Base-by-base conservation (phyloP, 2,888 invertebrate species). In the Sipha maydis region DNA sequence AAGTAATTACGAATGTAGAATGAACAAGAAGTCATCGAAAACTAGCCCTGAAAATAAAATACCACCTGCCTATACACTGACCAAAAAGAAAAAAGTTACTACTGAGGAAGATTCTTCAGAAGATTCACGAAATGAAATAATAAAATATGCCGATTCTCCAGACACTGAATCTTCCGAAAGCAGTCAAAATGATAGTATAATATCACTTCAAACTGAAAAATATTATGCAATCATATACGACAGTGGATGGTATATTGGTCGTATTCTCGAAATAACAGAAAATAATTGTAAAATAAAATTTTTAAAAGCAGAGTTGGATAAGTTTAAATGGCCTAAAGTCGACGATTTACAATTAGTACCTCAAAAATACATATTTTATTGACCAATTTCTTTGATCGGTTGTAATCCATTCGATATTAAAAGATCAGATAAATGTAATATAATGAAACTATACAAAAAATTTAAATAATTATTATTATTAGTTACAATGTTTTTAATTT, bases 361-460 rank as follows among this genome's bases (percentile, higher is more conserved):
- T 76, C 75, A 76, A 76, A 25, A 76, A 76, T 76, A 41, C 41
- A 76, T 76, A 76, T 41, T 76, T 76, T 76, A 41, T 76, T 21
- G 75, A 76, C 75, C 38, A 76, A 41, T 76, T 76, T 41, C 75
- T n/a, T 38, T 38, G 38, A 38, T 76, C 2, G 75, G 75, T 41
- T 41, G 75, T 41, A 76, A 76, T 76, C 75, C 75, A 41, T 76
- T 76, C 1, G 75, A 76, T 41, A 76, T 76, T 76, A 76, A 76
- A 41, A 76, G 41, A 76, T 76, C 75, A 38, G 38, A 76, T 41
- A 76, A 76, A 76, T 76, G 25, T 76, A 76, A 41, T 76, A 76
- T n/a, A 21, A 8, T 76, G 4, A 76, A 76, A 41, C 21, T 76
- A 41, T 76, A 76, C 14, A 75, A 75, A 38, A 38, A 34, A 38